Evolutionary conservation across 2,113 vertebrate species (phyloP), one percentile per base, ranked within the genome.

Genomic region (Nyctibius bracteatus): DNA sequence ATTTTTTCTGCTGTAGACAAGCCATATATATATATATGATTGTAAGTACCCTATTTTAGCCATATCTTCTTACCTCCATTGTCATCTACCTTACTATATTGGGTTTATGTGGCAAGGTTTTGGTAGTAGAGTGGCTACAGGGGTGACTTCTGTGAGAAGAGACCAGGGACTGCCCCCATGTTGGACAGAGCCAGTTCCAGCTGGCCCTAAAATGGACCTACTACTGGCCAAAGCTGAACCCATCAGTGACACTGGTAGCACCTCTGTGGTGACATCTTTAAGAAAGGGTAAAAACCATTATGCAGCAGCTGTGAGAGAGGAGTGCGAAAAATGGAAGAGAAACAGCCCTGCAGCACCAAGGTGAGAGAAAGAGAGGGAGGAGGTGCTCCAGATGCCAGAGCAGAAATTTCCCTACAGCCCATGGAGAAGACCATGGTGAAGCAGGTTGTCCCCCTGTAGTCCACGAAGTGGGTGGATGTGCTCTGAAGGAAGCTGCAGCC

Each of bases 141-240:
- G 9, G 44, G 14, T 77, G 57, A 44, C 9, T 75, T 91, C 28
- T 49, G n/a, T 54, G n/a, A 72, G 51, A 61, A 75, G 27, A 35
- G 10, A 31, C 8, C 12, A n/a, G 24, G n/a, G 43, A 4, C 55
- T 54, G 12, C 17, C 7, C 7, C 8, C 0, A 0, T 39, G 6
- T 58, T 5, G 5, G 14, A 68, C 17, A 67, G 8, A 85, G 12
- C 12, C 11, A 22, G 8, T 57, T 88, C 54, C 35, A 78, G 28
- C 4, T 27, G 35, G 31, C 24, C n/a, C 37, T 79, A 35, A 44
- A 67, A 44, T 47, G 14, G 23, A 62, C 21, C 9, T 22, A 16
- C 17, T 70, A 24, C 37, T 51, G 13, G 19, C 43, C 39, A 90
- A 67, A 73, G 16, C 17, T 41, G 35, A 46, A 17, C 27, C 46